Conservation (phyloP, 1,140 invertebrate genomes). For the Microvelia longipes region DNA sequence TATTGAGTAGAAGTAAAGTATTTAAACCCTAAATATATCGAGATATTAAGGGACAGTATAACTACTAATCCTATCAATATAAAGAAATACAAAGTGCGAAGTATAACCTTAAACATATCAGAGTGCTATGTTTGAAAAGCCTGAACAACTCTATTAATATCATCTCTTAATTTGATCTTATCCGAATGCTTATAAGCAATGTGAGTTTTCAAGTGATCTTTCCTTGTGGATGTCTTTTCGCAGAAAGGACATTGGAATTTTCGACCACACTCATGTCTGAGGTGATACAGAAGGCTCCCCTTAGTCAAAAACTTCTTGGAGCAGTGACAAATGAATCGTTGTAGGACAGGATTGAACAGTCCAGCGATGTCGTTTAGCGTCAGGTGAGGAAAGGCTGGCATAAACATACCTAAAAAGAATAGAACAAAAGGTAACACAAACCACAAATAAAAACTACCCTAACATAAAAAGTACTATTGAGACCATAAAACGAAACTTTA, state of each 20-base stretch:
- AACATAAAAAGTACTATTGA: no score
- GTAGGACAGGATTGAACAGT: neutral
- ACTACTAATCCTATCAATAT: no score
- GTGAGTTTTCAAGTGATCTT: neutral
- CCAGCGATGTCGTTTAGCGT: neutral
- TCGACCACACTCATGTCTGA: neutral
- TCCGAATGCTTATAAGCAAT: neutral
- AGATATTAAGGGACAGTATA: no score
- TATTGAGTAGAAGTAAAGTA: no score
- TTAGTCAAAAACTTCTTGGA: neutral
- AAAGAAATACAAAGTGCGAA: no score
- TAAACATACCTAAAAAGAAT: no score
- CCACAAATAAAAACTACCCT: no score
- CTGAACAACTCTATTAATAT: neutral
- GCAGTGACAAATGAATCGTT: conserved; percentile 4
- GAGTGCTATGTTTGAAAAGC: no score
- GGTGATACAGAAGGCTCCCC: neutral
- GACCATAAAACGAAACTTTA: no score
- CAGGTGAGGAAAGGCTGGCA: neutral
- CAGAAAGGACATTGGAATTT: neutral
- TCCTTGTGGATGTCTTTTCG: neutral
- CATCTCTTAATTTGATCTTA: neutral
- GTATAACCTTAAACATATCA: no score
- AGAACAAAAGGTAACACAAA: neutral
- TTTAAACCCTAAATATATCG: no score